Evolutionary conservation across 2,888 invertebrate genomes (phyloP), one percentile per base, ranked within the genome.

Genomic region (Lepidochitona cinerea): DNA sequence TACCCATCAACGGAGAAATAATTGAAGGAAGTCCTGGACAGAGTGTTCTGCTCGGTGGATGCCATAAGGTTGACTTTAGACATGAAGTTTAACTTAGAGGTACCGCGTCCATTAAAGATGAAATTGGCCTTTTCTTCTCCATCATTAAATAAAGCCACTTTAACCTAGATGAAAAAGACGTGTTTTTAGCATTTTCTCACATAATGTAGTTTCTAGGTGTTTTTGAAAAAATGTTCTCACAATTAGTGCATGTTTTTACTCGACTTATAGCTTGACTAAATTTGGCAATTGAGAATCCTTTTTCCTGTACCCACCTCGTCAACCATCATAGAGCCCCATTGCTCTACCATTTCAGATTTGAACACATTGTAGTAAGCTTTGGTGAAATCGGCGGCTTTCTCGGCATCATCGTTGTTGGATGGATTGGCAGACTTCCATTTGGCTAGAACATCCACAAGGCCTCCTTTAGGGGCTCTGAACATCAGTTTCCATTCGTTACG

Each of bases 11-110:
- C 68, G 49, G 78, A 77, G 77, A 83, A 83, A 36, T 79, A 71
- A 53, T 81, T 77, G 69, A 75, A 77, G 35, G 79, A 77, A n/a
- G 80, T 79, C 64, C 75, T 76, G 70, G 75, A 75, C 35, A 83
- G 79, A n/a, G n/a, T n/a, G 54, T 83, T 81, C 0, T 78, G 74
- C 75, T 79, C 81, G 7, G 81, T 79, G 1, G 83, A 83, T 18
- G 79, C 77, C 49, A 83, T 79, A 29, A 83, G 79, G 68, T 77
- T 75, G 53, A 66, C 72, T 3, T 75, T 76, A 23, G 75, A 68
- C 68, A 83, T 81, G 80, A 81, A 83, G 71, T 72, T 80, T 72
- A 78, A 78, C 74, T 83, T 81, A 72, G 80, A 75, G 0, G 83
- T 72, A 49, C 81, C 81, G 41, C 73, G 74, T 18, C 81, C 81